These are phyloP conservation scores for Megalops cyprinoides DNA, from an alignment of 2,797 vertebrate genomes.

Conservation along the genomic window DNA sequence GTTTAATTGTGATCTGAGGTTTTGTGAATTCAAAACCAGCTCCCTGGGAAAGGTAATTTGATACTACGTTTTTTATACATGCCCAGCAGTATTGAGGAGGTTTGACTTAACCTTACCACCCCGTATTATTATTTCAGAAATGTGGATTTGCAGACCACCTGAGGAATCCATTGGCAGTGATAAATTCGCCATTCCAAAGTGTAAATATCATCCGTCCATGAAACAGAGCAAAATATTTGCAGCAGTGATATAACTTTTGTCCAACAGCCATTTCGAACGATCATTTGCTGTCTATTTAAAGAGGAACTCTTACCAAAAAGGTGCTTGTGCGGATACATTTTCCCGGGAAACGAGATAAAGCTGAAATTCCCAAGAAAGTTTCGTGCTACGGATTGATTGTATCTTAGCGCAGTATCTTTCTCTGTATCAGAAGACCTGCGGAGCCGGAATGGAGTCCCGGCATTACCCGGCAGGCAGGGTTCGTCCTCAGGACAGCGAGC, in stretches of 20 bases:
- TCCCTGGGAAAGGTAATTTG: too few species aligned
- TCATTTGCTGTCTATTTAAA: neutral
- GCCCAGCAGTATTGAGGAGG: too few species aligned
- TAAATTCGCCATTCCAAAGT: neutral
- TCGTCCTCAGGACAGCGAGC: neutral
- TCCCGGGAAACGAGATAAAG: neutral
- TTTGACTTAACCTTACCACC: too few species aligned
- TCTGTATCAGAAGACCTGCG: slow-evolving; percentile 4
- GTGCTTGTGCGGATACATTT: neutral
- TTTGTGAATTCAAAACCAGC: too few species aligned
- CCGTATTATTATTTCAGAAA: too few species aligned
- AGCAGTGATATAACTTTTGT: neutral
- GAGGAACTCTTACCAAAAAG: neutral
- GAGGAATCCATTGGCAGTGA: neutral
- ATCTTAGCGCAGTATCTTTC: neutral
- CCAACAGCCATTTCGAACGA: neutral
- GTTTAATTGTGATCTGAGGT: too few species aligned
- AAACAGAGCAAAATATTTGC: neutral
- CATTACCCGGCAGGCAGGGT: neutral
- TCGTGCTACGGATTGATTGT: neutral
- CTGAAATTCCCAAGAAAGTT: neutral
- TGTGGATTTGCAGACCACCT: too few species aligned
- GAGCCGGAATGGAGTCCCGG: neutral
- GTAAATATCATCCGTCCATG: neutral
- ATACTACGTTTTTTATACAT: too few species aligned